Base-by-base conservation (phyloP, 1,140 invertebrate genomes). In the Drosophila bipectinata region DNA sequence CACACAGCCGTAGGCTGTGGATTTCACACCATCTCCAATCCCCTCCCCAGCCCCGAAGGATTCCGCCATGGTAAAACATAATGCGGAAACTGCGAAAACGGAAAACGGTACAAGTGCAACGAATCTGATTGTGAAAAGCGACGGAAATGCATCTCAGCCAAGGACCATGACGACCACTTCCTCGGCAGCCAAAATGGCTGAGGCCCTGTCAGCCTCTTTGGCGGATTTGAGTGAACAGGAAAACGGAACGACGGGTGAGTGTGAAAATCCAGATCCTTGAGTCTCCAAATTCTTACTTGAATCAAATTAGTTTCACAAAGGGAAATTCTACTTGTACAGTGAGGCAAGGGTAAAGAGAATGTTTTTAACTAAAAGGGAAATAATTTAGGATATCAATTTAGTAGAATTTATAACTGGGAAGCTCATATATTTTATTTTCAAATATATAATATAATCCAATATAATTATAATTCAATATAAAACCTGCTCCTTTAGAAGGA, bases 181-280 rank as follows among this genome's bases (percentile, higher is more conserved):
- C 51, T 49, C 69, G 54, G 54, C 60, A 34, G 63, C 58, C 26
- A 76, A 39, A 39, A 88, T 77, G 79, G 61, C 64, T 21, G 74
- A 71, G 32, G 62, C 72, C n/a, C 48, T 80, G 45, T 87, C 82
- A 59, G 72, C 72, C 30, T 84, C 87, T 18, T 39, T 81, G 52
- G 78, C 28, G 44, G 85, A 90, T 45, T 61, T 84, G 44, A 82
- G 76, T 57, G 85, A 78, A 10, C 63, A 80, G 12, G 85, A 90
- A 15, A 90, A 90, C 56, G 85, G 85, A 32, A 90, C 85, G 49
- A 90, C 85, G 62, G 85, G 85, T 90, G 78, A 90, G 85, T 90
- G 74, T 51, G 63, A 74, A 60, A 71, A 68, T 45, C 47, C 41
- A 63, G 57, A 72, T 75, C 45, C 34, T 10, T 54, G 57, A 48